Base-by-base conservation (phyloP, 2,888 invertebrate species). In the Eupsilia transversa region DNA sequence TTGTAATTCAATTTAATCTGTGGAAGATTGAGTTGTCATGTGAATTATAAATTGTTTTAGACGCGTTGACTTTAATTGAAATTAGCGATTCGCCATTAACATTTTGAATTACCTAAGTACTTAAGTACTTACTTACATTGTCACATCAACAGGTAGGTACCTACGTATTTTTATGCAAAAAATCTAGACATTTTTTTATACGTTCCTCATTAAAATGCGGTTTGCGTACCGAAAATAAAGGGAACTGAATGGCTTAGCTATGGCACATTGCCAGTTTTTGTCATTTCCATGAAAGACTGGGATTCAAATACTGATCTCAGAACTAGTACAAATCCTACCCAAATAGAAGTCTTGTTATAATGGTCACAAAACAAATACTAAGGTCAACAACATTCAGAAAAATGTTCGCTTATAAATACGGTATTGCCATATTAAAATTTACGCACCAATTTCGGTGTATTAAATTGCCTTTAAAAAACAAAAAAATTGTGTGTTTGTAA, bases 181-280 rank as follows among this genome's bases (percentile, higher is more conserved):
- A 79, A 56, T 35, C 63, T 77, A 69, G 74, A 63, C 65, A 43
- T 59, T 77, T 79, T 79, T 84, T 82, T 75, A 77, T 67, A 74
- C 59, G 87, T 87, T 72, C 72, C 90, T 92, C 92, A 94, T 95
- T 94, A 94, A 93, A 94, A 95, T 94, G 91, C 94, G 91, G 92
- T 93, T 91, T 92, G 88, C 92, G 93, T 92, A 90, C 90, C 87
- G 87, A 91, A 92, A 93, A 94, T 94, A 94, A 93, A 92, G 88
- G 89, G 89, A 87, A 90, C 88, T 90, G 91, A 92, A 92, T 91
- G 88, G 87, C 87, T 73, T 83, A 84, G 82, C 80, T 81, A 84
- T 90, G 95, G 95, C 95, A 88, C 83, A 83, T 83, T 92, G 95
- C 95, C 95, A 95, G 92, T 92, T 92, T 91, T 91, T 91, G 91